Percentiles rank a stretch among this genome's conserved stretches.
Conservation (phyloP, 2,888 invertebrate species). For the Diplazon laetatorius region DNA sequence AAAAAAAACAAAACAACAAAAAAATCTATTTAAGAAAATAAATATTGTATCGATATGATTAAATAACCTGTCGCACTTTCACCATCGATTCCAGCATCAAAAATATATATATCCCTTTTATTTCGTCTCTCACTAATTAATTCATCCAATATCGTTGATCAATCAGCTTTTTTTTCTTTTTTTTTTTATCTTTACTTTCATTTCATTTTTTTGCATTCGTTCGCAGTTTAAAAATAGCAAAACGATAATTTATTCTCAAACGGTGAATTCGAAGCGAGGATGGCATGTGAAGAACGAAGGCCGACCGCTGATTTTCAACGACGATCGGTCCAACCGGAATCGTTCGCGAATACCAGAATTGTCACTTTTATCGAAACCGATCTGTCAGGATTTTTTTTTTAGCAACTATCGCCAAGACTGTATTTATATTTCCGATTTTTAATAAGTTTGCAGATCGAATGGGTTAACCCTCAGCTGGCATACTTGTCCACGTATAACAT, state of each 20-base stretch:
- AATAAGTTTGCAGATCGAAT: neutral
- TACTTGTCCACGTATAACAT: too few species aligned
- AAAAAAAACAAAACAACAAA: too few species aligned
- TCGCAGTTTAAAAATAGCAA: too few species aligned
- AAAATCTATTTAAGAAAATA: constrained; percentile 27
- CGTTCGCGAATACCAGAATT: constrained; percentile 34
- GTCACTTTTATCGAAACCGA: constrained; percentile 19
- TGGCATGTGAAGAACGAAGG: constrained; percentile 27
- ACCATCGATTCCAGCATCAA: constrained; percentile 10
- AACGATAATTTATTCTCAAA: neutral
- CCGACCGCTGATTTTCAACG: constrained; percentile 35
- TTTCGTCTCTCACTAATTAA: neutral
- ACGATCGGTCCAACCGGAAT: neutral
- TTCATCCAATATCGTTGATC: neutral
- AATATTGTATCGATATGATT: constrained; percentile 22
- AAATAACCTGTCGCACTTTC: constrained; percentile 27
- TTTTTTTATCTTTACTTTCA: neutral
- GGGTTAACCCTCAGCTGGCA: too few species aligned
- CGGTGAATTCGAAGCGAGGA: neutral
- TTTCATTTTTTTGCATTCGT: too few species aligned
- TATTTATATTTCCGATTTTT: neutral
- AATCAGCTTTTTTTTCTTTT: neutral
- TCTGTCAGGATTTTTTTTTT: neutral
- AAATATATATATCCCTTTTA: neutral
- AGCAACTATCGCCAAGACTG: neutral